These are phyloP conservation scores for Augochlora pura DNA, from an alignment of 1,140 invertebrate species.

Conservation along the genomic window DNA sequence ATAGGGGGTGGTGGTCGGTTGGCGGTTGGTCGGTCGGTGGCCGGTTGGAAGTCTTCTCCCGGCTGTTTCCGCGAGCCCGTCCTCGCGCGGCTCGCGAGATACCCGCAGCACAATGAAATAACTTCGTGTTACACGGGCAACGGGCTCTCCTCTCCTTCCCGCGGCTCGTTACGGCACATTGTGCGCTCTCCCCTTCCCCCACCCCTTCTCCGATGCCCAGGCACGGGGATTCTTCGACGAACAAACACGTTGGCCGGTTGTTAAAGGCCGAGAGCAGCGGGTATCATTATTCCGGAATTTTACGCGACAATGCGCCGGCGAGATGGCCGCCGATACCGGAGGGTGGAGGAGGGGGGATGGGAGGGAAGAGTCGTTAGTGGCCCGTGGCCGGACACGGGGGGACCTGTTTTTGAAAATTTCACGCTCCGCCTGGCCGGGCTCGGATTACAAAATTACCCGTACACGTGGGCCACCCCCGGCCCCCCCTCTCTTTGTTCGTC, in stretches of 20 bases:
- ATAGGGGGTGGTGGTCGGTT: neutral
- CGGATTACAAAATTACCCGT: slow-evolving; percentile 24
- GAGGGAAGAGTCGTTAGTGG: slow-evolving; percentile 20
- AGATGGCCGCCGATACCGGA: neutral
- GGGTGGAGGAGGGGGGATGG: no score
- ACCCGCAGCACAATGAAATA: slow-evolving; percentile 53
- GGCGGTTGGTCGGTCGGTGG: no score
- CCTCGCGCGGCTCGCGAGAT: no score
- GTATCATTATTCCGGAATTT: slow-evolving; percentile 41
- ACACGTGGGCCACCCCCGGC: no score
- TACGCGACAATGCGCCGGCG: slow-evolving; percentile 7
- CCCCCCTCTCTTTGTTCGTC: neutral
- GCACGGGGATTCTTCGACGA: slow-evolving; percentile 18
- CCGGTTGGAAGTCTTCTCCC: neutral
- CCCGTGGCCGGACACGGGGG: slow-evolving; percentile 7
- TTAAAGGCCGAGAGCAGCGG: slow-evolving; percentile 19
- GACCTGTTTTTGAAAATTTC: slow-evolving; percentile 26
- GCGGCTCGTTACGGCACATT: slow-evolving; percentile 51
- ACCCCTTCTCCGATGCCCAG: slow-evolving; percentile 11
- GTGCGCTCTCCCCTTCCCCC: no score
- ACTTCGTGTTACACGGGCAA: slow-evolving; percentile 38
- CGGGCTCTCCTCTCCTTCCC: no score
- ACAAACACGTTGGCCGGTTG: slow-evolving; percentile 5
- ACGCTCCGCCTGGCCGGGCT: neutral
- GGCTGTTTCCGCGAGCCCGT: slow-evolving; percentile 21